Base-by-base conservation (phyloP, 1,140 invertebrate species). In the Goniozus legneri region DNA sequence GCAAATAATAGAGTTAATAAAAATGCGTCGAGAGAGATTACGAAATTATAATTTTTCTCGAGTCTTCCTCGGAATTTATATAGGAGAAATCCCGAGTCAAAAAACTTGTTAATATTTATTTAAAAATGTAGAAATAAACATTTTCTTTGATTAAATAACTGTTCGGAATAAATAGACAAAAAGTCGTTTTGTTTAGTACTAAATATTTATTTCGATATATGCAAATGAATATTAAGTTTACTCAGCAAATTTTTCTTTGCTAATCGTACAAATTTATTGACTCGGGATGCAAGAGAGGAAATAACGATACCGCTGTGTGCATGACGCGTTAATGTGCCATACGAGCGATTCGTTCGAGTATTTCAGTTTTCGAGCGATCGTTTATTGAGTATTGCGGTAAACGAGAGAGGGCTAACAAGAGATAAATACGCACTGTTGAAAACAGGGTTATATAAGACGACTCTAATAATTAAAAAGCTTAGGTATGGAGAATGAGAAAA, bases 401-500 rank as follows among this genome's bases (percentile, higher is more conserved):
- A 14, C 21, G 8, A 20, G 24, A 27, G 10, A 10, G 24, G 24
- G n/a, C n/a, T n/a, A n/a, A n/a, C n/a, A n/a, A n/a, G n/a, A n/a
- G n/a, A n/a, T n/a, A 27, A 27, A 44, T 35, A 44, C 41, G 47
- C 13, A 60, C 33, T 50, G 46, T 57, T 24, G 32, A 59, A 63
- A 46, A 60, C 58, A 67, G 60, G 56, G 54, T 64, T 67, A 36
- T 62, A 52, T 47, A 56, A 52, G 40, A 52, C 35, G 47, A 58
- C 55, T 66, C 60, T 56, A 60, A 57, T 59, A 52, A 53, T 55
- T 54, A 58, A 52, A 60, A 62, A 43, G 56, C 45, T 52, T 68
- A 69, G 50, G 47, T 60, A 64, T 35, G 58, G 63, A 66, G 60
- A 67, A 60, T 48, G 50, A 67, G 41, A 62, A 61, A 71, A 71